Evolutionary conservation across 2,888 invertebrate species (phyloP).

Genomic region (Cryptocephalus primarius): DNA sequence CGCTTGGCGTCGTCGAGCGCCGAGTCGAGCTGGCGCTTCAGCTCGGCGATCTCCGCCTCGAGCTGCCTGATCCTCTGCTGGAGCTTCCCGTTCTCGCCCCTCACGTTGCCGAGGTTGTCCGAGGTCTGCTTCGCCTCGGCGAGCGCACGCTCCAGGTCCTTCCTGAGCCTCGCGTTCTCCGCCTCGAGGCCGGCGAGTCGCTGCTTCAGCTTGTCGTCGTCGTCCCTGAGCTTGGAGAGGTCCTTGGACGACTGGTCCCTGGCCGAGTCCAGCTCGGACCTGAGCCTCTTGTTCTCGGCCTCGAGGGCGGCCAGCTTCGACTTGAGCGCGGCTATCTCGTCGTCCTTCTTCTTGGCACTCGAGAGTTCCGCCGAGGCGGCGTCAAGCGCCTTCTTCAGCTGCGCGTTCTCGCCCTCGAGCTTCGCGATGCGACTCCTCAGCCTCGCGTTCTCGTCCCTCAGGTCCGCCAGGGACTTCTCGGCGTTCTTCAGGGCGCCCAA

Average conservation of each 20-base stretch:
- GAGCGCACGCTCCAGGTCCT: constrained; percentile 9
- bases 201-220: constrained; percentile 9
- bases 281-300: constrained; percentile 12
- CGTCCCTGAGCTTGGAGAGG: constrained; percentile 3
- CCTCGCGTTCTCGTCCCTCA: constrained; percentile 3
- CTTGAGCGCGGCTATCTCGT: constrained; percentile 3
- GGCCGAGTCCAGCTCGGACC: constrained; percentile 6
- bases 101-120: constrained; percentile 8
- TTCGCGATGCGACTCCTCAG: constrained; percentile 6
- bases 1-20: constrained; percentile 11
- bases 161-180: constrained; percentile 15
- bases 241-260: constrained; percentile 2
- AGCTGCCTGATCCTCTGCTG: constrained; percentile 9
- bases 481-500: constrained; percentile 4
- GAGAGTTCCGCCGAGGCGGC: constrained; percentile 9
- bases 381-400: constrained; percentile 10
- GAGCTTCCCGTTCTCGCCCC: constrained; percentile 12
- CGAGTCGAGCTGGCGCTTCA: constrained; percentile 10
- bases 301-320: constrained; percentile 11
- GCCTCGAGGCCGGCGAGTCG: constrained; percentile 11
- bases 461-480: constrained; percentile 2
- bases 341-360: constrained; percentile 3
- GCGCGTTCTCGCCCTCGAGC: constrained; percentile 9
- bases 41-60: constrained; percentile 8
- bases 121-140: constrained; percentile 13